Percentiles rank a stretch among this genome's conserved stretches.
phyloP scores from a whole-genome alignment of 2,113 vertebrate species.

The Sylvietta virens region DNA sequence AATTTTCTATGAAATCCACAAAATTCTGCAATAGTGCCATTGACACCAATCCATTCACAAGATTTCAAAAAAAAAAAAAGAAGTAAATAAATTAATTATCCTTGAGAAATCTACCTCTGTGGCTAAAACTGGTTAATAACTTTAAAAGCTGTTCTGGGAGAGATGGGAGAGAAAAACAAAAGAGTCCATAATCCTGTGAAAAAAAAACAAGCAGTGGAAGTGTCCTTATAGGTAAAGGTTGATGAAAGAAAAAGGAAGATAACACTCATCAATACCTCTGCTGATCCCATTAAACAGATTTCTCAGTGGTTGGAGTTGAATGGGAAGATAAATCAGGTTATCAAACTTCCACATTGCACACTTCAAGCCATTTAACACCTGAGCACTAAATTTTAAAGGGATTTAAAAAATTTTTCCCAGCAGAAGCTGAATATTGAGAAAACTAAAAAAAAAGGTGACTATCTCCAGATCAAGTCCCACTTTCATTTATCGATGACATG shows the following conservation, averaged over 20 bases:
- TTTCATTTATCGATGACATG: not conserved
- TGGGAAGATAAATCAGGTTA: slow-evolving; percentile 6
- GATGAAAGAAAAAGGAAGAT: not conserved
- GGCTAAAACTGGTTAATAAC: not conserved
- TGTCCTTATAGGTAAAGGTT: not conserved
- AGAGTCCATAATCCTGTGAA: not conserved
- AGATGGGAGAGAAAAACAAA: not conserved
- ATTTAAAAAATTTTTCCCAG: not conserved
- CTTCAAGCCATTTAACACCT: slow-evolving; percentile 21
- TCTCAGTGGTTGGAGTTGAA: not conserved
- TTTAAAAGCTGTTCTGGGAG: not conserved
- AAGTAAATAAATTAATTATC: not conserved
- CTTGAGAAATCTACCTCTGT: not conserved
- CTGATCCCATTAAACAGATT: not conserved
- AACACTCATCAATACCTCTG: slow-evolving; percentile 19
- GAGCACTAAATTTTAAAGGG: not conserved
- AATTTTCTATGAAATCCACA: not conserved
- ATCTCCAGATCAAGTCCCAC: not conserved
- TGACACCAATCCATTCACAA: not conserved
- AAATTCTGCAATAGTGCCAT: accelerated
- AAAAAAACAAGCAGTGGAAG: not conserved
- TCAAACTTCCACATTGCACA: not conserved
- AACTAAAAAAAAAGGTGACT: not conserved
- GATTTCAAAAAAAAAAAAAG: not conserved
- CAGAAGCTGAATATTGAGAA: not conserved